Percentiles rank a stretch among this genome's conserved stretches.
Evolutionary conservation across 2,113 vertebrate genomes (phyloP).

Genomic region (Vulpes lagopus): DNA sequence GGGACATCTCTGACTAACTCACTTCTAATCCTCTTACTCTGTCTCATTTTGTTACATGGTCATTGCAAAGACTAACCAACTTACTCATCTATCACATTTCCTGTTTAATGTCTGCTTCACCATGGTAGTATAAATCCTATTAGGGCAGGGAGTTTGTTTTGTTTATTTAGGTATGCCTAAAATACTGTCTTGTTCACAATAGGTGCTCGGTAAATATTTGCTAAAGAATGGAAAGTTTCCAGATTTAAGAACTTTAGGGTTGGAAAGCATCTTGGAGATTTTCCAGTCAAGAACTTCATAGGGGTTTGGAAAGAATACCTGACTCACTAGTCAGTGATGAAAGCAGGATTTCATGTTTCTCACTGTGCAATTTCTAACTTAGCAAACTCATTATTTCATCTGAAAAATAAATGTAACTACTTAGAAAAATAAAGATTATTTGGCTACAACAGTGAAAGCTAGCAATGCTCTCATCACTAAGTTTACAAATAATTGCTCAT

Average conservation of each 20-base stretch:
- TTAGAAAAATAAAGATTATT: not conserved
- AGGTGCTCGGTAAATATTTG: not conserved
- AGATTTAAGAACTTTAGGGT: not conserved
- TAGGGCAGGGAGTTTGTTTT: not conserved
- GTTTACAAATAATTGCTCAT: not conserved
- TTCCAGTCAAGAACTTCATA: not conserved
- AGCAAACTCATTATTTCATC: not conserved
- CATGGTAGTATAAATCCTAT: not conserved
- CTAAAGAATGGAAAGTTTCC: not conserved
- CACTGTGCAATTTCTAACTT: not conserved
- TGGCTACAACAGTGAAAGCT: not conserved
- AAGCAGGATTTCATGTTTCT: not conserved
- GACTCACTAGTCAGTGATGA: not conserved
- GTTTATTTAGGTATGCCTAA: not conserved
- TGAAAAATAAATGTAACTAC: not conserved
- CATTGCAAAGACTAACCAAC: not conserved
- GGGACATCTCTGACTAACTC: no score
- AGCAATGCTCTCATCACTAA: not conserved
- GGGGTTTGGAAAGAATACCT: not conserved
- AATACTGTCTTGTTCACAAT: not conserved
- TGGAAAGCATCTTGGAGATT: not conserved
- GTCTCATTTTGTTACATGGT: not conserved
- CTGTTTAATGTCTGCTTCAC: not conserved
- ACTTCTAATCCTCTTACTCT: not conserved
- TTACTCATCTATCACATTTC: not conserved